phyloP scores from a whole-genome alignment of 2,797 vertebrate species.

The Cephalopachus bancanus region DNA sequence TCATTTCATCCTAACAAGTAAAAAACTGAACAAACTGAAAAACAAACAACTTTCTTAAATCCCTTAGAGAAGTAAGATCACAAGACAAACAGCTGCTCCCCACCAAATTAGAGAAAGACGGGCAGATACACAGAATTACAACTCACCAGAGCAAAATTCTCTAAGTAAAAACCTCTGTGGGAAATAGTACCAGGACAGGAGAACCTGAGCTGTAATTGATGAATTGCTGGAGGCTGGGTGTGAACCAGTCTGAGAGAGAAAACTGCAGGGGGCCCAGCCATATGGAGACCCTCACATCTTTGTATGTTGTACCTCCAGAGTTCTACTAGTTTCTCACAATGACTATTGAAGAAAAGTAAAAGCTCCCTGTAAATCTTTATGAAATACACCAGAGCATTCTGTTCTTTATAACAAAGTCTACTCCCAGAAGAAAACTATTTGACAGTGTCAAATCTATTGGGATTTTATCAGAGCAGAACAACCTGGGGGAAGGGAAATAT shows the following conservation, averaged over 20 bases:
- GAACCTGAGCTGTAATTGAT: background rate
- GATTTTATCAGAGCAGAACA: background rate
- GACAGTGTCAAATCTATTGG: background rate
- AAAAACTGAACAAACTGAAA: slow-evolving; percentile 12
- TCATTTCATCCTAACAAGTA: background rate
- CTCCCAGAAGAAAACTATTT: background rate
- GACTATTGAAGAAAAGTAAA: background rate
- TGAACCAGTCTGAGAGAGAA: background rate
- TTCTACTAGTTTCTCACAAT: background rate
- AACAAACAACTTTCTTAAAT: background rate
- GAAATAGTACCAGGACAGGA: background rate
- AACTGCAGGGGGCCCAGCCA: background rate
- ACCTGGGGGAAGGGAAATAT: background rate
- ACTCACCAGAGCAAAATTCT: background rate
- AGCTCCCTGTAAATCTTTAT: background rate
- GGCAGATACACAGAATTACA: background rate
- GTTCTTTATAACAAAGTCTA: background rate
- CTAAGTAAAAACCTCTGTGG: background rate
- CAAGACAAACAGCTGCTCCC: background rate
- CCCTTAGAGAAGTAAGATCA: background rate
- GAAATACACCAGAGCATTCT: background rate
- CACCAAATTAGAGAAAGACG: background rate
- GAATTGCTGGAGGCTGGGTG: background rate
- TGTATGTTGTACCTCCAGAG: background rate
- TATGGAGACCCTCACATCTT: background rate